Evolutionary conservation across 2,113 vertebrate genomes (phyloP).

Genomic region (Lophius piscatorius): DNA sequence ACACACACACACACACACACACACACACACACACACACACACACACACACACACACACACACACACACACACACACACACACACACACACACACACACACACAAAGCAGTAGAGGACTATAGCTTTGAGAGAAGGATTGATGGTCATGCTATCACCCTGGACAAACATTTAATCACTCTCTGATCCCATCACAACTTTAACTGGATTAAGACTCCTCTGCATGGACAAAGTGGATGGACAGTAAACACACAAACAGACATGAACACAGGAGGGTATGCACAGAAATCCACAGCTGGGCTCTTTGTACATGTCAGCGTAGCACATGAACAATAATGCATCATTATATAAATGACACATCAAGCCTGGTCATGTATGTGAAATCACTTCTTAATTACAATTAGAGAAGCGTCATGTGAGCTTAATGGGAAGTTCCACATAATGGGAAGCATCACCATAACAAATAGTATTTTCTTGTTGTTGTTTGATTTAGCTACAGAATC

Average conservation of each 20-base stretch:
- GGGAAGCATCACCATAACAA: not conserved
- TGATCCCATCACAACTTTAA: conserved; percentile 61
- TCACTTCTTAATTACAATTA: not conserved
- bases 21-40: too few relatives aligned
- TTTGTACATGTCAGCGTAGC: not conserved
- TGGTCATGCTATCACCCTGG: conserved; percentile 47
- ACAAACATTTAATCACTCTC: conserved; percentile 67
- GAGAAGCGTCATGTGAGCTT: not conserved
- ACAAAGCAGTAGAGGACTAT: conserved; percentile 33
- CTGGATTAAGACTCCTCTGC: conserved; percentile 59
- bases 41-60: conserved; percentile 1
- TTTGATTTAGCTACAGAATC: not conserved
- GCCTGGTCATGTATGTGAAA: not conserved
- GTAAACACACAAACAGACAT: conserved; percentile 6
- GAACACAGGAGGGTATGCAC: too few relatives aligned
- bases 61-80: conserved; percentile 9
- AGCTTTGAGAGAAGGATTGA: conserved; percentile 49
- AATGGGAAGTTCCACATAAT: not conserved
- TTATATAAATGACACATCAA: not conserved
- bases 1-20: too few relatives aligned
- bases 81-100: not conserved
- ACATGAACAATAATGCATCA: not conserved
- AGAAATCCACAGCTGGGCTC: too few relatives aligned
- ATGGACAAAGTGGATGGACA: conserved; percentile 48
- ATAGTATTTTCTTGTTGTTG: not conserved